These are phyloP conservation scores for Sinocyclocheilus anshuiensis DNA, from an alignment of 2,113 vertebrate species.

Conservation along the genomic window DNA sequence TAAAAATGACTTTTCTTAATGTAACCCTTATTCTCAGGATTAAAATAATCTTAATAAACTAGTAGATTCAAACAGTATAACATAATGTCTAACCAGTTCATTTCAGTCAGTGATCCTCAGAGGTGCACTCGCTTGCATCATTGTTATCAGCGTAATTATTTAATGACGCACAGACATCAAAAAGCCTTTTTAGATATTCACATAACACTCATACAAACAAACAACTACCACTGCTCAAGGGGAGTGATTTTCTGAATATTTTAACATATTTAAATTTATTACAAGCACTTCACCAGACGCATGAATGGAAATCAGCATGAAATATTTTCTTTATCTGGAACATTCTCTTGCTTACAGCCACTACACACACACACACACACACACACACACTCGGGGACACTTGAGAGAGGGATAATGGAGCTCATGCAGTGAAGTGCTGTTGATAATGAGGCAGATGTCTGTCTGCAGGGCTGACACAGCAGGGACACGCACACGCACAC, in stretches of 20 bases:
- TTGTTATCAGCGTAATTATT: neutral
- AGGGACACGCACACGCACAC: slow-evolving; percentile 54
- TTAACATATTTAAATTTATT: neutral
- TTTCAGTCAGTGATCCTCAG: neutral
- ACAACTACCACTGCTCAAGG: neutral
- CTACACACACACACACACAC: neutral
- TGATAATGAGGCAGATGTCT: slow-evolving; percentile 64
- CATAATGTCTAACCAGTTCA: neutral
- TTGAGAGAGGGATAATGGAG: slow-evolving; percentile 44
- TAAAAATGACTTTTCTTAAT: neutral
- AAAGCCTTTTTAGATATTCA: neutral
- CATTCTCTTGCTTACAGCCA: slow-evolving; percentile 34
- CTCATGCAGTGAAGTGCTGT: slow-evolving; percentile 57
- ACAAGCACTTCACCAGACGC: neutral
- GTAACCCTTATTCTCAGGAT: neutral
- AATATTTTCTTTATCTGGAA: slow-evolving; percentile 30
- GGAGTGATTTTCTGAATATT: neutral
- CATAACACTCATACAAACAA: neutral
- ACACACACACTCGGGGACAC: slow-evolving; percentile 44
- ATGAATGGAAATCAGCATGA: slow-evolving; percentile 19
- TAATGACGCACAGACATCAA: neutral
- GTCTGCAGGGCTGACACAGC: slow-evolving; percentile 56
- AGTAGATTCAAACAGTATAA: neutral
- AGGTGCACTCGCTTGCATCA: neutral
- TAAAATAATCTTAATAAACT: neutral